phyloP scores from a whole-genome alignment of 1,140 invertebrate genomes.

The Matsumurasca onukii region DNA sequence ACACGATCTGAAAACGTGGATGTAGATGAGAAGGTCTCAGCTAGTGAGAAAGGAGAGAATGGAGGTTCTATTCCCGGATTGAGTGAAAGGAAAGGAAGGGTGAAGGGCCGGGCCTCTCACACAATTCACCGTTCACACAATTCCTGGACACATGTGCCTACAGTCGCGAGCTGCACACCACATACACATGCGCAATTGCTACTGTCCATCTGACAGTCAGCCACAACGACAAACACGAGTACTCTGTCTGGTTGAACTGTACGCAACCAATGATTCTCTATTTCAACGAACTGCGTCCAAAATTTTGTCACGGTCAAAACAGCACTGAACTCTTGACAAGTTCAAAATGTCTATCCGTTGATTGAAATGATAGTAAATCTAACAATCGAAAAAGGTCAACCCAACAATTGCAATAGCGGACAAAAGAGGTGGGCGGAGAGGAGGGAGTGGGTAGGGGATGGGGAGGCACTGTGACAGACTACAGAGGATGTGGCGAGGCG shows the following conservation, averaged over 20 bases:
- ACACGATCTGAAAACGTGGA: background rate
- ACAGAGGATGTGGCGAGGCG: too few relatives aligned
- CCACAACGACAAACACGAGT: background rate
- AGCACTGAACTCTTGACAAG: background rate
- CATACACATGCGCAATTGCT: background rate
- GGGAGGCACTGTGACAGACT: too few relatives aligned
- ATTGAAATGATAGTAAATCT: background rate
- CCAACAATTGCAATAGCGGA: background rate
- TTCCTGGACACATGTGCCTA: background rate
- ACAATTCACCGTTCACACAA: slow-evolving; percentile 1
- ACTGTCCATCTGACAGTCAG: background rate
- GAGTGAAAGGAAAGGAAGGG: background rate
- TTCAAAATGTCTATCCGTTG: background rate
- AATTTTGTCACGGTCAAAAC: background rate
- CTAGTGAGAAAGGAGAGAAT: background rate
- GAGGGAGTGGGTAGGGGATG: too few relatives aligned
- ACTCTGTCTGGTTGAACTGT: background rate
- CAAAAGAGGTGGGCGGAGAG: background rate
- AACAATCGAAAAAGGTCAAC: background rate
- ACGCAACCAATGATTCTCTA: background rate
- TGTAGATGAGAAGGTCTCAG: background rate
- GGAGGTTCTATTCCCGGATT: background rate
- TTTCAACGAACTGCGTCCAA: background rate
- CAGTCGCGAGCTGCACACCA: background rate
- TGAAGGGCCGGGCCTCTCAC: background rate